Base-by-base conservation (phyloP, 1,140 invertebrate genomes). In the Lethrus apterus region DNA sequence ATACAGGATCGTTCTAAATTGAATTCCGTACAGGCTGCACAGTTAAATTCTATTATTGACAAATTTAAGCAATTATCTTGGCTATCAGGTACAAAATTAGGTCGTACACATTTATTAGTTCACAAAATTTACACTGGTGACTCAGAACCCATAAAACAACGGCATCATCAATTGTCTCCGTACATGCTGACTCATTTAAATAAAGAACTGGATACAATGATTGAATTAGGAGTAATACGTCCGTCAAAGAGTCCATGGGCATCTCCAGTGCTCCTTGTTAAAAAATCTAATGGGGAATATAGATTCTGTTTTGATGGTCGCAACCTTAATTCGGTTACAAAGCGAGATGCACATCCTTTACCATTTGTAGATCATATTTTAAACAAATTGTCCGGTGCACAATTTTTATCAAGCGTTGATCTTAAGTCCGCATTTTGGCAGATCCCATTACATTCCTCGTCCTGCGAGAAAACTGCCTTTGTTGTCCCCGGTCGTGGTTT, bases 381-480 rank as follows among this genome's bases (percentile, higher is more conserved):
- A 9, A 59, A 55, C 38, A 56, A 34, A 17, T 42, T 65, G 5
- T 32, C 36, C 14, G 54, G 58, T 31, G 58, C 66, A 5, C 53
- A 44, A 17, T 66, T 46, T 46, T 44, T 69, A 7, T 56, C 55
- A 0, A 51, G 52, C 4, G 54, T 67, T 7, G 65, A 69, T 56
- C 44, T 69, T 13, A 48, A 44, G 8, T 51, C 51, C 17, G 56
- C 58, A 5, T 68, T 63, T 53, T 66, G 59, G 58, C 63, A 67
- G 52, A 63, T 69, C 11, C 54, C 55, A 14, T 31, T 59, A n/a
- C 33, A 53, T 46, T 13, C 24, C 10, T 19, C n/a, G 3, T 56
- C 57, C 11, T 38, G 44, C 13, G 54, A 53, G 41, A 58, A 61
- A 44, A 72, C 70, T 0, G 66, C 60, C 1, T 72, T 72, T 51